Base-by-base conservation (phyloP, 2,113 vertebrate species). In the Pagrus major region DNA sequence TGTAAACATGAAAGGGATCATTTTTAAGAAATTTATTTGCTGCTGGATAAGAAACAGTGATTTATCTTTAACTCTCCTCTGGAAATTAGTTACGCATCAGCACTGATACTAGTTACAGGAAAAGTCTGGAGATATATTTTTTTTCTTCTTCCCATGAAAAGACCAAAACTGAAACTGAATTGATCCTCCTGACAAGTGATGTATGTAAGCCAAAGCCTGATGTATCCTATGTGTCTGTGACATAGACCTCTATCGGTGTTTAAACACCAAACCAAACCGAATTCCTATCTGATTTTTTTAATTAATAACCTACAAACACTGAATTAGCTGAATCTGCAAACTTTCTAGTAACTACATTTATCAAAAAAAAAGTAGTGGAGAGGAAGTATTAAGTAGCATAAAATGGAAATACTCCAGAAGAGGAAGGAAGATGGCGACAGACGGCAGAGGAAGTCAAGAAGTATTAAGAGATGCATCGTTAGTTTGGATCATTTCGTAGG, bases 1-100 rank as follows among this genome's bases (percentile, higher is more conserved):
- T 68, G 54, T 15, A 39, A 46, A 78, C 52, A 72, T 61, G 25
- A 72, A 66, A 72, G 60, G 23, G 54, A 21, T 27, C 1, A 2
- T 29, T 61, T 59, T 54, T 23, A 15, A 55, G 29, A 15, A 2
- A 47, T 42, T 67, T 59, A 3, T 59, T 20, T 33, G 9, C 18
- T 59, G n/a, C 52, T 60, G 55, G 7, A 37, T 27, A 12, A 12
- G 6, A 3, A 15, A 20, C 25, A 41, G 18, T 44, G 55, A 69
- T 61, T 61, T 51, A 49, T 56, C 25, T 72, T 16, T 2, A n/a
- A 41, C 33, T 67, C 21, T 9, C 1, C 58, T 55, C 56, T 41
- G 23, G 49, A 29, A 21, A 58, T 56, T 42, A 21, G 49, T 51
- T 42, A 23, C 15, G 1, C 39, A 33, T 25, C 41, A 29, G 41